Percentiles rank a stretch among this genome's conserved stretches.
These are phyloP conservation scores for Thalassoma bifasciatum DNA, from an alignment of 2,113 vertebrate species.

Conservation along the genomic window DNA sequence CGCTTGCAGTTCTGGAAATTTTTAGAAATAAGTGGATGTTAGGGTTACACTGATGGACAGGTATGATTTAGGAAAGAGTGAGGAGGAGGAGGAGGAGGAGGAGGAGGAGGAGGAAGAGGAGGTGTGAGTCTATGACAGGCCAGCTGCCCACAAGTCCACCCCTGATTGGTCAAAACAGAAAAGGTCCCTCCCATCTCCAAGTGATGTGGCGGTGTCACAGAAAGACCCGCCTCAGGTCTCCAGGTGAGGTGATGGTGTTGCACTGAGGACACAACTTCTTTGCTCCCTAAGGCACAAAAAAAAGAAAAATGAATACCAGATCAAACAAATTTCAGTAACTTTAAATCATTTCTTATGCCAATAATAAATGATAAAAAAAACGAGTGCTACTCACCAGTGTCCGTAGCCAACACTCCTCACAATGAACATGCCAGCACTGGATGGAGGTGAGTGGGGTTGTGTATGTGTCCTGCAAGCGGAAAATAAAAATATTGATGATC, in stretches of 20 bases:
- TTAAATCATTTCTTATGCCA: neutral
- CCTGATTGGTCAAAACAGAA: conserved; percentile 54
- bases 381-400: conserved; percentile 79
- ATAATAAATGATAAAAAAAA: too few species aligned
- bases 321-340: neutral
- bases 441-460: conserved; percentile 85
- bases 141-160: conserved; percentile 76
- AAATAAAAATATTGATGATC: neutral
- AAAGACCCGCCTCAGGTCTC: conserved; percentile 86
- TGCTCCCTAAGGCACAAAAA: conserved; percentile 75
- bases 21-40: conserved; percentile 3
- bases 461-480: conserved; percentile 82
- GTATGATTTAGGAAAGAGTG: conserved; percentile 20
- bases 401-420: conserved; percentile 87
- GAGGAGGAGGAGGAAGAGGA: conserved; percentile 9
- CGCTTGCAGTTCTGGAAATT: conserved; percentile 13
- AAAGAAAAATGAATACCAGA: neutral
- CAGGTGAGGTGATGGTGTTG: conserved; percentile 87
- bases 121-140: conserved; percentile 64
- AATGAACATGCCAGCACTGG: conserved; percentile 90
- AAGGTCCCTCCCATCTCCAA: conserved; percentile 3
- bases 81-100: conserved; percentile 8
- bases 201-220: conserved; percentile 75
- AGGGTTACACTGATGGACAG: conserved; percentile 19
- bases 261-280: conserved; percentile 89